Conservation (phyloP, 2,113 vertebrate genomes). For the Campylomormyrus tamandua region DNA sequence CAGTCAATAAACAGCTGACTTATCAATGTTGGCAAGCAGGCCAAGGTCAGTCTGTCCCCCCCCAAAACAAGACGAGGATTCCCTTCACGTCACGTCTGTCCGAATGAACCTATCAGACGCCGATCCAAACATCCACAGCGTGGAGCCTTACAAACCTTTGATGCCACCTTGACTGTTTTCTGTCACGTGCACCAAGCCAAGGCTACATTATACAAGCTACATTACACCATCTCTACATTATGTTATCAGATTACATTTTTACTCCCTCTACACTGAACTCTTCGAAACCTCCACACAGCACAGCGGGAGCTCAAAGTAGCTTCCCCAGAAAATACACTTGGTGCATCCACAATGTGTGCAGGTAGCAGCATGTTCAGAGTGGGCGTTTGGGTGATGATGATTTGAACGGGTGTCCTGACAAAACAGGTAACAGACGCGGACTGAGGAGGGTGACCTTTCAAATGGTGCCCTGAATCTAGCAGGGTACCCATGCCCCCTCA, state of each 20-base stretch:
- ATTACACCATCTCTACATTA: neutral
- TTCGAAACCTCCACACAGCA: neutral
- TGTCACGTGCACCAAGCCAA: neutral
- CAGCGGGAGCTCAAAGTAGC: neutral
- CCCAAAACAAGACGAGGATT: neutral
- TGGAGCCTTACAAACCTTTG: neutral
- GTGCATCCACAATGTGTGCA: neutral
- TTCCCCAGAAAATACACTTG: neutral
- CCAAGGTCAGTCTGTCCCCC: neutral
- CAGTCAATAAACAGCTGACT: neutral
- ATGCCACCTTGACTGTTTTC: neutral
- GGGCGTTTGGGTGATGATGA: neutral
- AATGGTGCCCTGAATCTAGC: neutral
- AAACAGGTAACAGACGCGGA: neutral
- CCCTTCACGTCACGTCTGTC: neutral
- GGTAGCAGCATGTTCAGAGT: neutral
- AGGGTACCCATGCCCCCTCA: neutral
- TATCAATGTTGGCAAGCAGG: neutral
- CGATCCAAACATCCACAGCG: neutral
- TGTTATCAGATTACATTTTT: neutral
- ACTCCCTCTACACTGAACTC: neutral
- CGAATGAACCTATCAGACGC: neutral
- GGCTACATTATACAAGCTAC: neutral
- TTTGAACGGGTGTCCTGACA: neutral
- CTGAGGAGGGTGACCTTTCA: neutral